Evolutionary conservation across 2,113 vertebrate species (phyloP), one percentile per base, ranked within the genome.

Genomic region (Oriolus oriolus): DNA sequence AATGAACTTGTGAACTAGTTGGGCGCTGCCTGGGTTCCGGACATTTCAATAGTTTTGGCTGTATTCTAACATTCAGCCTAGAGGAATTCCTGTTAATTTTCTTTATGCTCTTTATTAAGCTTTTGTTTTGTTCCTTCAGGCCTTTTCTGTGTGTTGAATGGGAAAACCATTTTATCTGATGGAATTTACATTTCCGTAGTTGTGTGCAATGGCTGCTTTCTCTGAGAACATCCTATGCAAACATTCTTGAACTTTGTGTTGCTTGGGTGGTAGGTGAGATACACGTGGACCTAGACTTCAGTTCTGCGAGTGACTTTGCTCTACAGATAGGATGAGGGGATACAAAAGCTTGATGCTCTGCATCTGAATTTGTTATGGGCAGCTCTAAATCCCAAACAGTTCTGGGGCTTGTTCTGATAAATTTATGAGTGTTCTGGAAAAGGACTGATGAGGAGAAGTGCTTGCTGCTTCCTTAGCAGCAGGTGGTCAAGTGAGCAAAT

Each of bases 1-100:
- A 94, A 49, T 97, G 97, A 97, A 96, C 96, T 97, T 94, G 60
- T 96, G 96, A 97, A 96, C 96, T 77, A 83, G 33, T 44, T 74
- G 66, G 96, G 89, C 63, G 70, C 57, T 95, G 91, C 89, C 87
- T 93, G 90, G 80, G 87, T 96, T 97, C 96, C 93, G 90, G 97
- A 75, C 89, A 90, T 97, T 97, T 97, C 95, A 97, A n/a, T 97
- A 78, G 90, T 70, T 73, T 93, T 95, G 97, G 95, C 95, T 95
- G 60, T 76, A 68, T 89, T 94, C 79, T 96, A 49, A 41, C 26
- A 42, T 92, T 93, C 45, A 92, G 68, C 70, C 80, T 73, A 66
- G 68, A 94, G 94, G 90, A 96, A 93, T 95, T 97, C 93, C 96
- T 92, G 86, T 95, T 95, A 78, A 56, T 96, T 97, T 97, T 96